These are phyloP conservation scores for Pelecanus crispus DNA, from an alignment of 2,113 vertebrate genomes.

Conservation along the genomic window DNA sequence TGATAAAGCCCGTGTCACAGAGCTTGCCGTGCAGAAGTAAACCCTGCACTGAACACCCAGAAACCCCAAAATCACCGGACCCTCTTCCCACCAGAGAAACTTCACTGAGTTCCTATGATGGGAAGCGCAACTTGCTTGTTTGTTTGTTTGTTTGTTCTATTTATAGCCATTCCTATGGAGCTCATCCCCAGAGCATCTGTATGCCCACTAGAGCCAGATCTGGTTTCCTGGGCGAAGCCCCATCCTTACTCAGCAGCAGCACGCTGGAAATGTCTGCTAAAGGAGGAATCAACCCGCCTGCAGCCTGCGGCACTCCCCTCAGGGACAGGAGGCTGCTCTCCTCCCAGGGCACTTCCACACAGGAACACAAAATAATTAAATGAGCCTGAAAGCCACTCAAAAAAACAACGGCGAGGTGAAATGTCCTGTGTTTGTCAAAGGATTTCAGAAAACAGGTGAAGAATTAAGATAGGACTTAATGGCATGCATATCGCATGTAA, in stretches of 20 bases:
- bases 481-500: neutral
- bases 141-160: conserved; percentile 24
- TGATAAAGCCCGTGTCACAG: neutral
- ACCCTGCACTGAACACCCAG: neutral
- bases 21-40: neutral
- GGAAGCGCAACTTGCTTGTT: neutral
- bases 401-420: neutral
- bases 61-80: accelerated
- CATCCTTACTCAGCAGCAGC: neutral
- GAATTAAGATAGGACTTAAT: conserved; percentile 24
- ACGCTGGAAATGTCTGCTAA: neutral
- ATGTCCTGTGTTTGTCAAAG: conserved; percentile 18
- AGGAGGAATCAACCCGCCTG: neutral
- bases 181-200: neutral
- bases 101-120: neutral
- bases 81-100: neutral
- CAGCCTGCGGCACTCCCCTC: neutral
- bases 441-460: conserved; percentile 49
- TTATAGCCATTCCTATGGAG: neutral
- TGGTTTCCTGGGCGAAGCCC: neutral
- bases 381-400: neutral
- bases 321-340: neutral
- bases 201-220: neutral
- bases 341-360: neutral
- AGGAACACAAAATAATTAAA: neutral